Evolutionary conservation across 1,140 invertebrate genomes (phyloP).

Genomic region (Drosophila nikananu): DNA sequence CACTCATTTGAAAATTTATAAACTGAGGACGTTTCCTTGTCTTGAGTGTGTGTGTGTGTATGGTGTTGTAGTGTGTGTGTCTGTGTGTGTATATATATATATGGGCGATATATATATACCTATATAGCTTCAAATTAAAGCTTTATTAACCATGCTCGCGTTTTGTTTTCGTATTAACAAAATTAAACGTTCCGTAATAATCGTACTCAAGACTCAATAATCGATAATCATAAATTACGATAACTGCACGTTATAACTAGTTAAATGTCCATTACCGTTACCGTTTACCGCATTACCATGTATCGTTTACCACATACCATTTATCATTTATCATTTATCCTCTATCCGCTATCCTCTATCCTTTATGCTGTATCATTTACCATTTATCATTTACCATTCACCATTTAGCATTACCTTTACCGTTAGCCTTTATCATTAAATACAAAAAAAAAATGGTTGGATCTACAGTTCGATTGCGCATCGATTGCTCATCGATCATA

Average conservation of each 20-base stretch:
- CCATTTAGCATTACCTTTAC: conserved; percentile 12
- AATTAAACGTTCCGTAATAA: conserved; percentile 81
- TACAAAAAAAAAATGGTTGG: conserved; percentile 51
- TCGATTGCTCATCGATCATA: not conserved
- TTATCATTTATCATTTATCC: conserved; percentile 7
- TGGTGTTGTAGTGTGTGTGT: conserved; percentile 16
- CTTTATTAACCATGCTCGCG: conserved; percentile 85
- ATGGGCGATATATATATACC: conserved; percentile 63
- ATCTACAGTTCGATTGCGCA: conserved; percentile 22
- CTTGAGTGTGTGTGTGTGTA: conserved; percentile 44
- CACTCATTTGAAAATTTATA: conserved; percentile 82
- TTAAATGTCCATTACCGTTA: conserved; percentile 61
- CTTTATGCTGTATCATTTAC: not conserved
- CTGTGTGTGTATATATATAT: conserved; percentile 47
- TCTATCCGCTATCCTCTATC: conserved; percentile 4
- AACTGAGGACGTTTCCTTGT: conserved; percentile 74
- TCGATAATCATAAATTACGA: conserved; percentile 69
- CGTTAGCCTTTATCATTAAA: conserved; percentile 33
- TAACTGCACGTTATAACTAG: conserved; percentile 65
- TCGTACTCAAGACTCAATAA: conserved; percentile 64
- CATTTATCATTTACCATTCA: conserved; percentile 10
- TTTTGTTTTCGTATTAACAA: conserved; percentile 82
- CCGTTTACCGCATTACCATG: conserved; percentile 27
- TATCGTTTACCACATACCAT: conserved; percentile 32
- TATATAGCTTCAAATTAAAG: conserved; percentile 85